phyloP scores from a whole-genome alignment of 1,140 invertebrate genomes.

The Limonius californicus region DNA sequence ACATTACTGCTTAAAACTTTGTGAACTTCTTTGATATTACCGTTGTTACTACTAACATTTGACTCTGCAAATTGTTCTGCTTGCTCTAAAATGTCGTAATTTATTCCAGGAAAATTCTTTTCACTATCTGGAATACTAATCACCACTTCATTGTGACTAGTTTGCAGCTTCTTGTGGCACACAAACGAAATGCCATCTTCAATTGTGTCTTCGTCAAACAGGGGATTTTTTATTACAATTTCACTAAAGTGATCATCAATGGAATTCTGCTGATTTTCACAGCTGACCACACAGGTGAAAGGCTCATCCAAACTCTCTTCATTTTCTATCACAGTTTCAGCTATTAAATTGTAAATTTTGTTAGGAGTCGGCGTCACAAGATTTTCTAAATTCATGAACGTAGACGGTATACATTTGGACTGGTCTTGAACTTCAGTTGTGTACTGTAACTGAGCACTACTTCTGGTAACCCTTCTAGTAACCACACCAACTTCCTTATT shows the following conservation, averaged over 20 bases:
- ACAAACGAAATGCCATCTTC: neutral
- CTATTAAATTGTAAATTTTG: neutral
- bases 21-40: too few species aligned
- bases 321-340: neutral
- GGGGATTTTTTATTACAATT: neutral
- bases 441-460: neutral
- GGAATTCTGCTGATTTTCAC: neutral
- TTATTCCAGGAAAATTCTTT: neutral
- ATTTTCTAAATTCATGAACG: neutral
- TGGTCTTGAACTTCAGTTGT: neutral
- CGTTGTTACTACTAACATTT: too few species aligned
- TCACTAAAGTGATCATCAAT: neutral
- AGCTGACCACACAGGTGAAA: neutral
- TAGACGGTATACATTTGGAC: neutral
- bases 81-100: slow-evolving; percentile 8
- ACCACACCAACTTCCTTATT: neutral
- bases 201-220: neutral
- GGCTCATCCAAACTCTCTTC: neutral
- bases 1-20: too few species aligned
- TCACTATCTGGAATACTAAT: slow-evolving; percentile 8
- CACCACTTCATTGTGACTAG: neutral
- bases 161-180: neutral
- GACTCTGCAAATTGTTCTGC: neutral
- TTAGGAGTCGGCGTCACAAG: neutral
- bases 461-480: neutral